Evolutionary conservation across 2,888 invertebrate genomes (phyloP).

Genomic region (Caenorhabditis macrosperma): DNA sequence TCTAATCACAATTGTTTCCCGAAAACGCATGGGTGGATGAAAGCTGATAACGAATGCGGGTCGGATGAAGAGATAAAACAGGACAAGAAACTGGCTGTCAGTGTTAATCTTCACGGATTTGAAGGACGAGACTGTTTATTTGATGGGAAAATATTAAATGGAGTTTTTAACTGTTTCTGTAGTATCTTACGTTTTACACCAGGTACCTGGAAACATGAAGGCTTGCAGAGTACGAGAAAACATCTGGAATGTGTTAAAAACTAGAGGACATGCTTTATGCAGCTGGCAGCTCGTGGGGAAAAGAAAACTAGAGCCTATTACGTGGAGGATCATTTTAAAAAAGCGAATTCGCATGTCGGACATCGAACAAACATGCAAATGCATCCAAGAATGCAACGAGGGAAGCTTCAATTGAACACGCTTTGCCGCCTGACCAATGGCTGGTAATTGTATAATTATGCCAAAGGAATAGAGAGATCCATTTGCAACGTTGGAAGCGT

Average conservation of each 20-base stretch:
- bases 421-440: slow-evolving; percentile 27
- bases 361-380: background rate
- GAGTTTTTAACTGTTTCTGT: too few relatives aligned
- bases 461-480: slow-evolving; percentile 23
- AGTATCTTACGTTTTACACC: too few relatives aligned
- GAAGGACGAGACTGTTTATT: background rate
- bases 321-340: too few relatives aligned
- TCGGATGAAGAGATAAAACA: background rate
- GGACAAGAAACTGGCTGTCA: background rate
- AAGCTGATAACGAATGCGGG: slow-evolving; percentile 24
- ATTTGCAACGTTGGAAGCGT: slow-evolving; percentile 35
- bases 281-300: too few relatives aligned
- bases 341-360: background rate
- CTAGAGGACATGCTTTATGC: too few relatives aligned
- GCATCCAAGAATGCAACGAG: background rate
- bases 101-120: background rate
- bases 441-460: slow-evolving; percentile 53
- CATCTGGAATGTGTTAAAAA: too few relatives aligned
- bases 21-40: slow-evolving; percentile 27
- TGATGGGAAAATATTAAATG: background rate
- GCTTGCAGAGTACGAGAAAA: too few relatives aligned
- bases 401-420: background rate
- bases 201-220: too few relatives aligned
- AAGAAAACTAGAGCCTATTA: too few relatives aligned
- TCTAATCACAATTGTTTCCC: slow-evolving; percentile 16